Evolutionary conservation across 1,140 invertebrate species (phyloP), one percentile per base, ranked within the genome.

Genomic region (Drosophila nigrodunni): DNA sequence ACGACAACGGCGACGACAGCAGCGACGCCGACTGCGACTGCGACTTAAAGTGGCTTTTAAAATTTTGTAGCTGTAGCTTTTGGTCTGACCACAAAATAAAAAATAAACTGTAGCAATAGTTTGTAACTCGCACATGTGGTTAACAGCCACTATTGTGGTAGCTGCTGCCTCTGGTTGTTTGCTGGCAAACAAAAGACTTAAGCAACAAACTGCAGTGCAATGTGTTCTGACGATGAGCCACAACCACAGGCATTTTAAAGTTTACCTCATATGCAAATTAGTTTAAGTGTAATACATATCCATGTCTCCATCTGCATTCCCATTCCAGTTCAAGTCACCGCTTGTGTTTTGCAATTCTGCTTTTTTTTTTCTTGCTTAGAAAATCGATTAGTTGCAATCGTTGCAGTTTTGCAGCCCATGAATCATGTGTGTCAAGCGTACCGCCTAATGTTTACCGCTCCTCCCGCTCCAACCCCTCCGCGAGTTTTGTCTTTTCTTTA

Each of bases 181-280:
- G 62, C 52, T 65, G 52, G 41, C 46, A 54, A 71, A 74, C 77
- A 77, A 80, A 87, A 87, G 76, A 76, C 62, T 67, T 78, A 74
- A 69, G 67, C 59, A 77, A 77, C 74, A 37, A 77, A 77, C 74
- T 77, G 46, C 46, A 37, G n/a, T 54, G 35, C 50, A 35, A 30
- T 49, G n/a, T 11, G 54, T 72, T 72, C 34, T 55, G 35, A 8
- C 35, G 58, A 44, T 60, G 58, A 35, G 41, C 58, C 3, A 2
- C 15, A n/a, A 18, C 82, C 77, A 74, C 73, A 59, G 62, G 58
- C 59, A 76, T 78, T 57, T 62, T n/a, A 35, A 30, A 39, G 13
- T 25, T 55, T 54, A 34, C 35, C 41, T 18, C 11, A 64, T 46
- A 65, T 55, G 50, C 57, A 74, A 74, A 74, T 74, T 69, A 47